These are phyloP conservation scores for Brevipalpus yothersi DNA, from an alignment of 1,140 invertebrate genomes.

Conservation along the genomic window DNA sequence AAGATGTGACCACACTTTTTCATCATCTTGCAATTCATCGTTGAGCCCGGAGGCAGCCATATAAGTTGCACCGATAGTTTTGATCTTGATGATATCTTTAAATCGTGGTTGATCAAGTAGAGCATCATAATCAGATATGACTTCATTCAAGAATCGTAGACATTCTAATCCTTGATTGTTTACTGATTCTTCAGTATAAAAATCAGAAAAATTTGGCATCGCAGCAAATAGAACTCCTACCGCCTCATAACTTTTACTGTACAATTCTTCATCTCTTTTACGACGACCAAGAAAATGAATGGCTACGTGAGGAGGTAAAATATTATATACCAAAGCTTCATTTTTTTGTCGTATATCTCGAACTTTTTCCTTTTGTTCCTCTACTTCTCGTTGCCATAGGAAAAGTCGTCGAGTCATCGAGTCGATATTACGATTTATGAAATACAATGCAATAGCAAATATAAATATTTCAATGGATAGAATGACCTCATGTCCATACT, in stretches of 20 bases:
- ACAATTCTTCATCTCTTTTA: constrained; percentile 35
- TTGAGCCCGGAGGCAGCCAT: constrained; percentile 87
- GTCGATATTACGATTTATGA: constrained; percentile 34
- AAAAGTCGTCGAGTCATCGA: constrained; percentile 47
- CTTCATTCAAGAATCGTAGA: constrained; percentile 83
- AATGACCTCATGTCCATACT: not conserved
- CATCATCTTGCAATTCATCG: constrained; percentile 26
- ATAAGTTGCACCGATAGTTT: constrained; percentile 89
- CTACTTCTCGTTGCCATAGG: constrained; percentile 41
- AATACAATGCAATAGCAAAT: constrained; percentile 29
- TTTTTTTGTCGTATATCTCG: constrained; percentile 62
- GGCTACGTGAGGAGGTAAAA: constrained; percentile 58
- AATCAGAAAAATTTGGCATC: constrained; percentile 84
- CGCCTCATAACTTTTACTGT: constrained; percentile 73
- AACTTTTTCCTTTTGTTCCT: constrained; percentile 54
- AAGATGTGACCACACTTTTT: constrained; percentile 56
- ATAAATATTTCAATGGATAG: constrained; percentile 4
- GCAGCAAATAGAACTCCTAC: constrained; percentile 78
- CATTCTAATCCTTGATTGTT: constrained; percentile 91
- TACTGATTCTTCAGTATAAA: constrained; percentile 80
- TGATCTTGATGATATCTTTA: constrained; percentile 75
- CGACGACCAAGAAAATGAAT: constrained; percentile 55
- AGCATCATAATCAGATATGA: constrained; percentile 90
- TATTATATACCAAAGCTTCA: constrained; percentile 48
- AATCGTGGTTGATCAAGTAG: constrained; percentile 56